Percentiles rank a stretch among this genome's conserved stretches.
Evolutionary conservation across 2,888 invertebrate species (phyloP).

Genomic region (Dermolepida albohirtum): DNA sequence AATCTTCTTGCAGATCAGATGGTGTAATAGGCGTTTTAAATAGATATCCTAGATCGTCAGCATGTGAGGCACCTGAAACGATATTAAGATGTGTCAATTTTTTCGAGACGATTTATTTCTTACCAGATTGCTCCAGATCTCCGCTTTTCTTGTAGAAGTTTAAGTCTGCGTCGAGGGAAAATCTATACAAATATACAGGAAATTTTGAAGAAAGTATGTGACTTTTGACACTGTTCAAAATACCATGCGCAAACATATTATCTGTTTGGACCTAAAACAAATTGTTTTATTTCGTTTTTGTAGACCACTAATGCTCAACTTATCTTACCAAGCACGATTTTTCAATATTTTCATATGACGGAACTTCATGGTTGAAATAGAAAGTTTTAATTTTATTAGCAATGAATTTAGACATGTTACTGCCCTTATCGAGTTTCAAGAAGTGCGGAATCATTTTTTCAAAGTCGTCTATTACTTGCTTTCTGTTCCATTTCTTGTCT

Average conservation of each 20-base stretch:
- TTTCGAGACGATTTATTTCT: constrained; percentile 13
- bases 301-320: background rate
- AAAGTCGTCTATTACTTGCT: constrained; percentile 52
- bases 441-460: constrained; percentile 60
- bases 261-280: constrained; percentile 51
- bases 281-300: background rate
- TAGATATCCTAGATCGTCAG: constrained; percentile 54
- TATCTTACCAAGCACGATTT: constrained; percentile 15
- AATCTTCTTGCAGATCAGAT: constrained; percentile 42
- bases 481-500: constrained; percentile 47
- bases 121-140: constrained; percentile 46
- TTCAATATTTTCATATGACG: constrained; percentile 60
- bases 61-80: constrained; percentile 50
- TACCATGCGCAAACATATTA: constrained; percentile 48
- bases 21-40: constrained; percentile 50
- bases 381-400: constrained; percentile 63
- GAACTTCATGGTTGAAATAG: constrained; percentile 65
- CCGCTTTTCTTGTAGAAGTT: constrained; percentile 47
- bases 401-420: constrained; percentile 50
- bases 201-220: constrained; percentile 40
- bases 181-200: constrained; percentile 49
- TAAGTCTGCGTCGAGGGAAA: constrained; percentile 46
- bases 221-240: constrained; percentile 46
- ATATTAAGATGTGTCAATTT: constrained; percentile 6
- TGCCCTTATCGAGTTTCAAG: constrained; percentile 56